Conservation (phyloP, 2,113 vertebrate genomes). For the Mesoclemmys tuberculata region DNA sequence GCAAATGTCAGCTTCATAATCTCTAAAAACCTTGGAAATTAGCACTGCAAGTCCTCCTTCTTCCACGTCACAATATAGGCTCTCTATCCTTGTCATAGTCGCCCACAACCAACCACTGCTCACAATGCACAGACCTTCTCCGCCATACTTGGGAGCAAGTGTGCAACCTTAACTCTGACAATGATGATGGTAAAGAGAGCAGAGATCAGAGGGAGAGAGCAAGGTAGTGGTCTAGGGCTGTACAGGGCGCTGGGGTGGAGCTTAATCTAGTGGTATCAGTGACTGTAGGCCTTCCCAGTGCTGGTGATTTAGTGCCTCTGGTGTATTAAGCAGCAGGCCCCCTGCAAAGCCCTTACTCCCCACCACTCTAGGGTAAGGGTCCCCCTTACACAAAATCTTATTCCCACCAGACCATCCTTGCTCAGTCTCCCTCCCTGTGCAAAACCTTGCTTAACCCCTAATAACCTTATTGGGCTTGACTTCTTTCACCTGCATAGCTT, state of each 20-base stretch:
- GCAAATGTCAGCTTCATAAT: rapidly evolving
- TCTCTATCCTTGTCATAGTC: neutral
- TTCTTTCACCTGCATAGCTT: rapidly evolving
- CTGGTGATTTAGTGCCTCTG: neutral
- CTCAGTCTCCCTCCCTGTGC: neutral
- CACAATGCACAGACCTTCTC: neutral
- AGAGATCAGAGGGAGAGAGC: neutral
- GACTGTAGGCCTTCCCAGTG: neutral
- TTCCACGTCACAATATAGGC: neutral
- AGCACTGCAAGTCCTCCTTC: neutral
- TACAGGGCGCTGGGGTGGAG: neutral
- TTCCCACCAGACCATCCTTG: neutral
- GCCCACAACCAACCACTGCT: rapidly evolving
- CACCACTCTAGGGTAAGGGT: rapidly evolving
- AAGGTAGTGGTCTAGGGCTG: neutral
- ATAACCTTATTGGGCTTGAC: rapidly evolving
- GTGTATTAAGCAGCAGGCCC: neutral
- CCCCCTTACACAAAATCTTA: rapidly evolving
- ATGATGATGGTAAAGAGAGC: rapidly evolving
- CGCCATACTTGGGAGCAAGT: neutral
- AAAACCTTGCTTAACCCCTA: neutral
- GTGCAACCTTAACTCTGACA: neutral
- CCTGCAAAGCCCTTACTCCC: neutral
- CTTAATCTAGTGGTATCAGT: neutral
- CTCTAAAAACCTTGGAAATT: rapidly evolving